These are phyloP conservation scores for Panzeria rudis DNA, from an alignment of 2,888 invertebrate species.

Conservation along the genomic window DNA sequence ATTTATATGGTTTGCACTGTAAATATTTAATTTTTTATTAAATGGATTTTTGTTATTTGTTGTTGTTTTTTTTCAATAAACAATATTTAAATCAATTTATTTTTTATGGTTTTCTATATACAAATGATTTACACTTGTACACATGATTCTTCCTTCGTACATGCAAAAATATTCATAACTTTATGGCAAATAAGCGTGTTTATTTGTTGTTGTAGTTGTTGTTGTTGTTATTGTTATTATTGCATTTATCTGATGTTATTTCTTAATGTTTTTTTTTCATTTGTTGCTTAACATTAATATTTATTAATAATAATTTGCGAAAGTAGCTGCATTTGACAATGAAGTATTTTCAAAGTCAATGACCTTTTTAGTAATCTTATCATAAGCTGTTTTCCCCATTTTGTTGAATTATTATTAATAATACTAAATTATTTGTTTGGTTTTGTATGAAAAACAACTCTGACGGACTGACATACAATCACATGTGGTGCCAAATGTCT, in stretches of 20 bases:
- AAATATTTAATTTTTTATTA: constrained; percentile 58
- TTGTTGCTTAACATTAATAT: constrained; percentile 34
- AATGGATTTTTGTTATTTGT: constrained; percentile 38
- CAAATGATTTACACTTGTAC: constrained; percentile 50
- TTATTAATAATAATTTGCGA: constrained; percentile 59
- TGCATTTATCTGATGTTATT: constrained; percentile 50
- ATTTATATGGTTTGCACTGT: constrained; percentile 48
- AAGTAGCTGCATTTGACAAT: constrained; percentile 68
- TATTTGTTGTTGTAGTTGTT: not conserved
- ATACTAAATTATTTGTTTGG: constrained; percentile 41
- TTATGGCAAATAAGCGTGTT: not conserved
- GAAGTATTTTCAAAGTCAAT: constrained; percentile 66
- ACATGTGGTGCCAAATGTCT: not conserved
- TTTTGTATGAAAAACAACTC: not conserved
- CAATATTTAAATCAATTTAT: constrained; percentile 67
- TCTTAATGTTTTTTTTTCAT: constrained; percentile 26
- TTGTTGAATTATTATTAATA: constrained; percentile 49
- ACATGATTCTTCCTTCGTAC: not conserved
- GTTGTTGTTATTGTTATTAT: constrained; percentile 12
- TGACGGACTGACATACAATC: not conserved
- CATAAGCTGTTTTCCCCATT: constrained; percentile 53
- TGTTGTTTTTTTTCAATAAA: constrained; percentile 48
- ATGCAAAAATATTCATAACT: not conserved
- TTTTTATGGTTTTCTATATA: constrained; percentile 60
- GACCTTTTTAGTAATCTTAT: constrained; percentile 70